These are phyloP conservation scores for Pemphredon lugubris DNA, from an alignment of 2,888 invertebrate genomes.

Conservation along the genomic window DNA sequence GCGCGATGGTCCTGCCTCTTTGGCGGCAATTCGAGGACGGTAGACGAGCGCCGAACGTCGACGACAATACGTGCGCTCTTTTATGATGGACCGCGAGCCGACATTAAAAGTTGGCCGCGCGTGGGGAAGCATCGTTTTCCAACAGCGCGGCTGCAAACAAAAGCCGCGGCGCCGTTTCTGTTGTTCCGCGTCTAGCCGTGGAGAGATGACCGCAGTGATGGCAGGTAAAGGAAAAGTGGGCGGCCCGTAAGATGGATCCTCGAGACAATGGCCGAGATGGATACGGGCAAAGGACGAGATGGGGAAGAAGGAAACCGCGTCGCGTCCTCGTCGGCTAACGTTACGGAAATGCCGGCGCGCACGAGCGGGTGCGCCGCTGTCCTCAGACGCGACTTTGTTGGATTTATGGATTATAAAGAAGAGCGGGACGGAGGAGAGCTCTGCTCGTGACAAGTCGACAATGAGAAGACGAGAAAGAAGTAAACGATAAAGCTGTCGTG, in stretches of 20 bases:
- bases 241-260: constrained; percentile 61
- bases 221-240: constrained; percentile 18
- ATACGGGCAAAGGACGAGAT: constrained; percentile 67
- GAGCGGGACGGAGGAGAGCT: constrained; percentile 63
- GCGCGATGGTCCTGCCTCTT: too few species aligned
- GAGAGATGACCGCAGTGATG: constrained; percentile 12
- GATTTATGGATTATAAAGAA: constrained; percentile 79
- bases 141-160: too few species aligned
- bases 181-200: constrained; percentile 25
- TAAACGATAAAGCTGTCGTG: constrained; percentile 74
- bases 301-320: constrained; percentile 42
- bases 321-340: constrained; percentile 58
- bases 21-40: too few species aligned
- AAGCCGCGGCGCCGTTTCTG: constrained; percentile 14
- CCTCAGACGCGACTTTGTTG: constrained; percentile 75
- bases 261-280: constrained; percentile 73
- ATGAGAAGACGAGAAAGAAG: constrained; percentile 76
- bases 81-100: too few species aligned
- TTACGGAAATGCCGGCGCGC: constrained; percentile 58
- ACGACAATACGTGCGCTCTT: too few species aligned
- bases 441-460: constrained; percentile 77
- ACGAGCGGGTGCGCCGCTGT: constrained; percentile 16
- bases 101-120: neutral
- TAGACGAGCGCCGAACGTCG: too few species aligned
- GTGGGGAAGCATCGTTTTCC: too few species aligned